Base-by-base conservation (phyloP, 2,113 vertebrate genomes). In the Sinocyclocheilus anophthalmus region DNA sequence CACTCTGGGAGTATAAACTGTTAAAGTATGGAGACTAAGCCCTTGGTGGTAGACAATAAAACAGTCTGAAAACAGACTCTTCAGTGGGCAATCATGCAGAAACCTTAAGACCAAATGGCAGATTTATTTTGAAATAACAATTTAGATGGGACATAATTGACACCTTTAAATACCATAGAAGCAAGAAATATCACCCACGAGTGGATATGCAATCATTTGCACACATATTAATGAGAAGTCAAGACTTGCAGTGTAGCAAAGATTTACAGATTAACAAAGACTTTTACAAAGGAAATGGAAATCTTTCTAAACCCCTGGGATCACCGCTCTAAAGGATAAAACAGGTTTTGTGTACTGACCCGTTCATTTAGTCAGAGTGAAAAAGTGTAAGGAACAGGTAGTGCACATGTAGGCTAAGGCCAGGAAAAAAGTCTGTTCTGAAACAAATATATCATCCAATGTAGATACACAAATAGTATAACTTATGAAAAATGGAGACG, bases 261-360 rank as follows among this genome's bases (percentile, higher is more conserved):
- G 48, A 55, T 24, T 76, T 76, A 10, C 5, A 76, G 75, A 48
- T 76, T 76, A 77, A 76, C 69, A 76, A 76, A 76, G 73, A 50
- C 1, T 53, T 76, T 77, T 77, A 77, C 45, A 18, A 77, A 33
- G 26, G 50, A 55, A 77, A 77, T 77, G 45, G 48, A 77, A 77
- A 77, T 77, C 24, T 55, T 77, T 55, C 48, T 77, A 77, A 77
- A 18, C 48, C 76, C 26, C 26, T 76, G 22, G 75, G 50, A 77
- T 77, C 75, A 55, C 48, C 53, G 48, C 26, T 55, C 76, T 77
- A 50, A 55, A 20, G 48, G 48, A 77, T 77, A 55, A 77, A 77
- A 55, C 24, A 26, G 24, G 24, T 77, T 55, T 26, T 77, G 24
- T 77, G 48, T 20, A 77, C 8, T 77, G 48, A 55, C 76, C 26